Conservation (phyloP, 1,140 invertebrate species). For the Ceratoteleas bidentatus region DNA sequence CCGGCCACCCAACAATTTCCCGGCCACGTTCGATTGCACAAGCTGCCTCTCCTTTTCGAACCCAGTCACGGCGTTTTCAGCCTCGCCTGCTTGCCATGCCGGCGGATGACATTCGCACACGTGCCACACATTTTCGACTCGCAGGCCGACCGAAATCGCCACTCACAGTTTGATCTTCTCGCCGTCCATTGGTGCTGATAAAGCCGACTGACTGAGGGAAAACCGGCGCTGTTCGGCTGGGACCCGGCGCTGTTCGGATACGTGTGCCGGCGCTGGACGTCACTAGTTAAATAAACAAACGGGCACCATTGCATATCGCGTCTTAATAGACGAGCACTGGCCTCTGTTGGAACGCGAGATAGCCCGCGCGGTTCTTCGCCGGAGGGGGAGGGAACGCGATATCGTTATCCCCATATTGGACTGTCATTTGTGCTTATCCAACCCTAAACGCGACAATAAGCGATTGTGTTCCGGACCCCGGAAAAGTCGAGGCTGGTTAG, state of each 20-base stretch:
- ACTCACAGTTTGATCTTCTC: constrained; percentile 79
- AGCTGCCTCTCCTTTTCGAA: too few relatives aligned
- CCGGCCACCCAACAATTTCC: too few relatives aligned
- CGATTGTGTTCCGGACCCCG: constrained; percentile 7
- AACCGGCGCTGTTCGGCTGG: constrained; percentile 13
- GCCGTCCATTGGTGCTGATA: constrained; percentile 70
- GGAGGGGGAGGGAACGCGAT: constrained; percentile 64
- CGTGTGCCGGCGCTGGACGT: constrained; percentile 64
- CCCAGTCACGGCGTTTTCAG: too few relatives aligned
- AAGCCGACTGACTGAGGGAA: constrained; percentile 13
- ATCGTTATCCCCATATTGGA: constrained; percentile 67
- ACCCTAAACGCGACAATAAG: constrained; percentile 49
- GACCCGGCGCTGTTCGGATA: constrained; percentile 24
- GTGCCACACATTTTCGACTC: too few relatives aligned
- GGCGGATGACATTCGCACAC: too few relatives aligned
- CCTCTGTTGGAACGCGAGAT: constrained; percentile 71
- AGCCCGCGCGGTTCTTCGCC: constrained; percentile 68
- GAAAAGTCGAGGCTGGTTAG: too few relatives aligned
- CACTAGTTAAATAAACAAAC: constrained; percentile 73
- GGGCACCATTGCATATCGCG: constrained; percentile 63
- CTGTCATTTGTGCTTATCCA: constrained; percentile 60
- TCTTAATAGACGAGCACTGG: constrained; percentile 68
- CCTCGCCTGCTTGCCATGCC: too few relatives aligned
- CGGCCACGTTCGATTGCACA: too few relatives aligned
- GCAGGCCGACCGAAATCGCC: too few relatives aligned